Evolutionary conservation across 2,797 vertebrate species (phyloP), one percentile per base, ranked within the genome.

Genomic region (Aphelocoma californica): DNA sequence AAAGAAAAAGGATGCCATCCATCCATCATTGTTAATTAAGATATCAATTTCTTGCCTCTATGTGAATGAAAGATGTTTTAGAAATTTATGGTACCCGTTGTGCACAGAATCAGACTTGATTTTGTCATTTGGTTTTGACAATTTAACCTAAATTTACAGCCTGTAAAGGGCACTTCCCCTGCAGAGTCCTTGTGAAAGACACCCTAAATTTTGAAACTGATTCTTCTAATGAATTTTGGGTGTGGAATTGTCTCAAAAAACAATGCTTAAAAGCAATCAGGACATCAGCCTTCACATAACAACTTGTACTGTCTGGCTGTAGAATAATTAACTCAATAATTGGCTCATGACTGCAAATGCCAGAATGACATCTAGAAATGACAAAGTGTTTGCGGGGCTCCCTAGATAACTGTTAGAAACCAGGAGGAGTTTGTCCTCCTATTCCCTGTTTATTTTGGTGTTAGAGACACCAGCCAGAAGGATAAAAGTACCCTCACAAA

Each of bases 241-340:
- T 48, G 15, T 24, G 16, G 13, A 80, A 42, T 13, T 24, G 10
- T 64, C 40, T 80, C 38, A 80, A 69, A 81, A 88, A 83, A 25
- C 13, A 56, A 44, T 38, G 26, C 34, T 80, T 75, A 40, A 72
- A 94, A 87, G n/a, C 3, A 2, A 34, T 61, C 4, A 4, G 47
- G 54, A 53, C 32, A 81, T 36, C 42, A 65, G 29, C 8, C 50
- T 79, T 47, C 44, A 34, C 20, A 36, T 23, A 62, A 28, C 31
- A 84, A 9, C 51, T 44, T 51, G 62, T 65, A 20, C 42, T 1
- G 2, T 66, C 56, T 79, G 66, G 14, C 40, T 81, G 71, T 60
- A 70, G 60, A 92, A 95, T 91, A 88, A 91, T 85, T 77, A 93
- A 89, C 91, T 91, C 42, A 64, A 16, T 53, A 47, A 88, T 81